phyloP scores from a whole-genome alignment of 2,888 invertebrate species.

The Melieria omissa region DNA sequence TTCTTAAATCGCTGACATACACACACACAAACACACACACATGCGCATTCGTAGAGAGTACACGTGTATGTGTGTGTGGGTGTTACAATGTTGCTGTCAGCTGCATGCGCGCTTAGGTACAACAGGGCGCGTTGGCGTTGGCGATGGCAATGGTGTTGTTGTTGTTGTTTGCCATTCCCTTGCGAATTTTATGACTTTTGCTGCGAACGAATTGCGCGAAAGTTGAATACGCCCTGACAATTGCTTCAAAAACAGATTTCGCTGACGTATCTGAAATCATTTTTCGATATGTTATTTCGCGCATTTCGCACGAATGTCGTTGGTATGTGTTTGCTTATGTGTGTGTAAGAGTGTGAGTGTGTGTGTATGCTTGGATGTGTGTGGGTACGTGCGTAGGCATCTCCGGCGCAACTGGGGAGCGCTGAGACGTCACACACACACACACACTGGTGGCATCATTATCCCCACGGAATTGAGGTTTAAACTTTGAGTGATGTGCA shows the following conservation, averaged over 20 bases:
- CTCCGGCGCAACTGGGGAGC: constrained; percentile 19
- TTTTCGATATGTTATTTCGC: constrained; percentile 56
- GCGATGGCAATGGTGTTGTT: constrained; percentile 29
- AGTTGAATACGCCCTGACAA: constrained; percentile 41
- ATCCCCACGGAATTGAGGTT: constrained; percentile 55
- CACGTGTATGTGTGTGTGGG: too few relatives aligned
- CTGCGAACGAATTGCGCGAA: neutral
- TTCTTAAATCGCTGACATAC: constrained; percentile 57
- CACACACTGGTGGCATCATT: constrained; percentile 53
- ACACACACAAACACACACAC: constrained; percentile 31
- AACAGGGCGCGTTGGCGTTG: constrained; percentile 51
- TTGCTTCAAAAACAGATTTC: constrained; percentile 55
- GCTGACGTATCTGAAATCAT: constrained; percentile 56
- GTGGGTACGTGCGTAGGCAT: neutral
- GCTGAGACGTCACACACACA: neutral
- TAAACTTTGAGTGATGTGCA: constrained; percentile 54
- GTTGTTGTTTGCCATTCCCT: constrained; percentile 43
- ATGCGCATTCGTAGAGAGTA: neutral
- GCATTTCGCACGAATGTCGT: neutral
- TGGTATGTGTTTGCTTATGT: constrained; percentile 19
- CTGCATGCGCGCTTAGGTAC: constrained; percentile 42
- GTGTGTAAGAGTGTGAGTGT: constrained; percentile 20
- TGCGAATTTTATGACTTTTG: constrained; percentile 55
- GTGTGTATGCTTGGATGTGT: neutral
- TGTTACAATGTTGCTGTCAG: too few relatives aligned